Evolutionary conservation across 1,140 invertebrate genomes (phyloP).

Genomic region (Lasioglossum baleicum): DNA sequence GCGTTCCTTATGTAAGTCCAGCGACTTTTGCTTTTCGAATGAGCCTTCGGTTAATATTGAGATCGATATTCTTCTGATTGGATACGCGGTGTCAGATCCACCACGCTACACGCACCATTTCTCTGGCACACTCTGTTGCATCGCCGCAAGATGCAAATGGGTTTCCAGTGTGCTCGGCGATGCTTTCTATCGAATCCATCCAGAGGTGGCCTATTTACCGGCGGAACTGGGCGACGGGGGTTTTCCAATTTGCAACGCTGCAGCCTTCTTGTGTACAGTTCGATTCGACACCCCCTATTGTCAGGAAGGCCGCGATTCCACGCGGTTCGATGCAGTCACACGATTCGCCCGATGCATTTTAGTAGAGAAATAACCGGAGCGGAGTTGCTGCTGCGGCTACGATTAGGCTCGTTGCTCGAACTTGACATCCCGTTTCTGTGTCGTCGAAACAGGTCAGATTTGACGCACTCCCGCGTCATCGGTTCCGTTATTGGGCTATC

Average conservation of each 20-base stretch:
- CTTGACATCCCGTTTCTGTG: not conserved
- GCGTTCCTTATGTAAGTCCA: not conserved
- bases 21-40: not conserved
- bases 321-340: not conserved
- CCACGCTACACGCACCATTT: not conserved
- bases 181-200: not conserved
- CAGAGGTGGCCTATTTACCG: no score
- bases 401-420: not conserved
- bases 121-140: not conserved
- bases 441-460: not conserved
- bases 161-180: no score
- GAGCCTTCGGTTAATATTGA: not conserved
- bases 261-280: not conserved
- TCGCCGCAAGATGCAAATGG: no score
- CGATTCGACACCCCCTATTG: not conserved
- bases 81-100: not conserved
- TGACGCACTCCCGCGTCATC: not conserved
- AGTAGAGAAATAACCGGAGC: not conserved
- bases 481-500: not conserved
- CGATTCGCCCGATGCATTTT: constrained; percentile 16
- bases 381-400: no score
- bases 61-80: not conserved
- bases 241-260: not conserved
- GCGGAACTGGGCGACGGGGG: not conserved
- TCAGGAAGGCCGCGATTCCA: constrained; percentile 17